Conservation (phyloP, 2,797 vertebrate species). For the Enteromius treurensis region DNA sequence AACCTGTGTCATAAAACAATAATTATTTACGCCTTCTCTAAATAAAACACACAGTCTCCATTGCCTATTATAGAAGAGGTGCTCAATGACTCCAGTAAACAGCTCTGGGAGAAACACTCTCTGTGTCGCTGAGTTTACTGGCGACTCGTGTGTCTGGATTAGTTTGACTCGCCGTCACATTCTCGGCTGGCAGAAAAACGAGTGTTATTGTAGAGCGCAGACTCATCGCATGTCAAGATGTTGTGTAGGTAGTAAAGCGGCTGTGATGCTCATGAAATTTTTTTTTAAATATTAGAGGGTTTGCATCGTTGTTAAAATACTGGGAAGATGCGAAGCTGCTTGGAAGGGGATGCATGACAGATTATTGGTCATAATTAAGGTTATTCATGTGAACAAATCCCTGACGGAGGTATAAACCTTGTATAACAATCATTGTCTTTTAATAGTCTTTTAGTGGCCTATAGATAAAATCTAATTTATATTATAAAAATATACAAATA, state of each 20-base stretch:
- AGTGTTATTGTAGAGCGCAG: slow-evolving; percentile 73
- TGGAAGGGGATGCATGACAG: neutral
- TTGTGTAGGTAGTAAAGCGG: slow-evolving; percentile 70
- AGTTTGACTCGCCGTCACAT: slow-evolving; percentile 69
- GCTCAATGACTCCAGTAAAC: slow-evolving; percentile 71
- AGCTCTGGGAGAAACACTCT: slow-evolving; percentile 57
- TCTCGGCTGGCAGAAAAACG: slow-evolving; percentile 62
- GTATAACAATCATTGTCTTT: neutral
- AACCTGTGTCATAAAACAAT: slow-evolving; percentile 71
- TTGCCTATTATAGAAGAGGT: slow-evolving; percentile 77
- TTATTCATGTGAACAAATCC: neutral
- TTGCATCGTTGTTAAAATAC: slow-evolving; percentile 8
- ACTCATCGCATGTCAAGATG: slow-evolving; percentile 71
- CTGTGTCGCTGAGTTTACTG: slow-evolving; percentile 64
- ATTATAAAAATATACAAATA: no score
- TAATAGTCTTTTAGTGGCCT: neutral
- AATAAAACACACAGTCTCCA: slow-evolving; percentile 72
- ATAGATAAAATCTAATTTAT: no score
- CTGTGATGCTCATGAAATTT: slow-evolving; percentile 57
- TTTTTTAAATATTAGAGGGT: slow-evolving; percentile 68
- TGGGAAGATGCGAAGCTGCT: neutral
- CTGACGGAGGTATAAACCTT: neutral
- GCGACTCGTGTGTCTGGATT: slow-evolving; percentile 73
- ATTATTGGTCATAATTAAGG: slow-evolving; percentile 12
- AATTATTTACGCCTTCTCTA: slow-evolving; percentile 72